Conservation (phyloP, 53 echinoderm and acorn worm species). For the Luidia sarsii region DNA sequence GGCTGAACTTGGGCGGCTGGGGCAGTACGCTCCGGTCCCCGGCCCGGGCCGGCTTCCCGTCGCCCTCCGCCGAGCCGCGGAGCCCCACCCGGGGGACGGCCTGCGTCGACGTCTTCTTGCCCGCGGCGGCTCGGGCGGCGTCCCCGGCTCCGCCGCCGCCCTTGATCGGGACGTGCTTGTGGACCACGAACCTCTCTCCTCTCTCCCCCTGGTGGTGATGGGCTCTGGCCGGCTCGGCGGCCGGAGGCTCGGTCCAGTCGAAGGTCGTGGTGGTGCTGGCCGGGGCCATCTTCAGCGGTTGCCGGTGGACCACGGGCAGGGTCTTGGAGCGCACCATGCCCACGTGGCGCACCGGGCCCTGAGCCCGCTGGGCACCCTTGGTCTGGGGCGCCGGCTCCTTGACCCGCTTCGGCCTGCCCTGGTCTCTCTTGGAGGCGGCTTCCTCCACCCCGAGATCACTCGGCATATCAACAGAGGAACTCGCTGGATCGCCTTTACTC, state of each 20-base stretch:
- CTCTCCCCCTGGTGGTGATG: too few relatives aligned
- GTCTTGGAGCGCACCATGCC: conserved; percentile 34
- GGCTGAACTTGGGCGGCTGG: conserved; percentile 51
- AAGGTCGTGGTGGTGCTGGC: conserved; percentile 25
- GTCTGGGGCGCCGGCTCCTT: background rate
- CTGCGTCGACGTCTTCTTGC: conserved; percentile 15
- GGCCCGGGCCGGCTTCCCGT: background rate
- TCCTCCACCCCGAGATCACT: background rate
- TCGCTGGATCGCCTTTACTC: background rate
- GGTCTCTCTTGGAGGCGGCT: background rate
- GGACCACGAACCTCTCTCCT: conserved; percentile 42
- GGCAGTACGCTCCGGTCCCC: conserved; percentile 31
- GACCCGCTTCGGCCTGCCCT: background rate
- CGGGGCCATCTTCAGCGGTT: conserved; percentile 23
- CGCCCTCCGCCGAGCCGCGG: background rate
- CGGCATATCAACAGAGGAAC: conserved; percentile 25
- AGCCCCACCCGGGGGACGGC: conserved; percentile 17
- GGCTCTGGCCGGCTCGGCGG: background rate
- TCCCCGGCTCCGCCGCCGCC: conserved; percentile 29
- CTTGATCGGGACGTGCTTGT: conserved; percentile 59
- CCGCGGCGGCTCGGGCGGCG: background rate
- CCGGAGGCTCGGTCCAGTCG: conserved; percentile 27
- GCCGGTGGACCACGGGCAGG: conserved; percentile 53
- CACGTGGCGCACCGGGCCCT: background rate
- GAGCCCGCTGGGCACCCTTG: background rate